These are phyloP conservation scores for Symphodus melops DNA, from an alignment of 2,113 vertebrate genomes.

Conservation along the genomic window DNA sequence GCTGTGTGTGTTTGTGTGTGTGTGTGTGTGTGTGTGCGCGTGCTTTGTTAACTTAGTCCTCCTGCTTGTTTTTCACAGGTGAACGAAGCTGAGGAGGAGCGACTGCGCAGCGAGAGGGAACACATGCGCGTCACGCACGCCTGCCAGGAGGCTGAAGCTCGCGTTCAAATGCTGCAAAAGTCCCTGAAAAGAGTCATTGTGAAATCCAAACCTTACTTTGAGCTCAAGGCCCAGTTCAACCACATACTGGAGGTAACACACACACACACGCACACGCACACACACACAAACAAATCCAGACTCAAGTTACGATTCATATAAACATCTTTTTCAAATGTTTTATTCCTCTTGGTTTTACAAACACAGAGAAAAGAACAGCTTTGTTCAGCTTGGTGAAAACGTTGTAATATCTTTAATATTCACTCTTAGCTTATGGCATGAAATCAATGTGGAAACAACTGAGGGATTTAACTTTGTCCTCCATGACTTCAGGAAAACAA, in stretches of 20 bases:
- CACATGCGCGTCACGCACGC: slow-evolving; percentile 92
- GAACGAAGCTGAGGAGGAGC: slow-evolving; percentile 94
- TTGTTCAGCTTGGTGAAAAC: background rate
- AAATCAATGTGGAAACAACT: slow-evolving; percentile 42
- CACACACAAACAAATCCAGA: too few relatives aligned
- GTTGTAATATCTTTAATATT: slow-evolving; percentile 13
- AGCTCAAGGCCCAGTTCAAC: slow-evolving; percentile 96
- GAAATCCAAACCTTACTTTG: slow-evolving; percentile 95
- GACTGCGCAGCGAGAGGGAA: slow-evolving; percentile 90
- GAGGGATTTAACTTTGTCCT: slow-evolving; percentile 28
- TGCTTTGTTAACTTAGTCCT: background rate
- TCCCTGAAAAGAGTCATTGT: slow-evolving; percentile 90
- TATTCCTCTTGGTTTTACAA: background rate
- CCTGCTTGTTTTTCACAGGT: slow-evolving; percentile 80
- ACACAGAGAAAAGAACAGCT: background rate
- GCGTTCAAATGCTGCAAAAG: slow-evolving; percentile 92
- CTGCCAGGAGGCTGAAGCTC: slow-evolving; percentile 92
- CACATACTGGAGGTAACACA: slow-evolving; percentile 89
- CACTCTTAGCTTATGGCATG: slow-evolving; percentile 10
- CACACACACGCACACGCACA: too few relatives aligned
- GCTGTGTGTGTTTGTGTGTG: background rate
- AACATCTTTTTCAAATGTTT: background rate
- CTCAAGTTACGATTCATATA: background rate
- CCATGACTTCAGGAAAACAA: slow-evolving; percentile 89
- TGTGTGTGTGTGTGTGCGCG: background rate